Evolutionary conservation across 1,140 invertebrate genomes (phyloP).

Genomic region (Drosophila teissieri): DNA sequence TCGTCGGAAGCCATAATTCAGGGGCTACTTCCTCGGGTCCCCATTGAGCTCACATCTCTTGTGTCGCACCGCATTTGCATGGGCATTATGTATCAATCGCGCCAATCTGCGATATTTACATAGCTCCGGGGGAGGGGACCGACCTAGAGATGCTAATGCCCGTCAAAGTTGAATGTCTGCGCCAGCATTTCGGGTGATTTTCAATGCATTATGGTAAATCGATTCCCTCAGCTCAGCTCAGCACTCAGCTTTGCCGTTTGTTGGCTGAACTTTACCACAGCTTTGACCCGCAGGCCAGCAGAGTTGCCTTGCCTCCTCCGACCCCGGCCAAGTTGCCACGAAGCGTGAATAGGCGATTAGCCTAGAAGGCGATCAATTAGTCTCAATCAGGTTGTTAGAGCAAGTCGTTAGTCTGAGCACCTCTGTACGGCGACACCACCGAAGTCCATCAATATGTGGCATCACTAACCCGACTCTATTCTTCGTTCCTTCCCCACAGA

Average conservation of each 20-base stretch:
- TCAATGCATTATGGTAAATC: conserved; percentile 40
- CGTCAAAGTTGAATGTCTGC: conserved; percentile 80
- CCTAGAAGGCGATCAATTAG: conserved; percentile 73
- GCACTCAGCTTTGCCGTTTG: conserved; percentile 26
- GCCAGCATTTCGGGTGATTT: conserved; percentile 62
- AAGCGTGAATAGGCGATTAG: conserved; percentile 68
- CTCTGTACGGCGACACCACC: conserved; percentile 11
- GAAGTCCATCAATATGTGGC: conserved; percentile 2
- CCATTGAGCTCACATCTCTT: conserved; percentile 10
- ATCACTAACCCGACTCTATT: not conserved
- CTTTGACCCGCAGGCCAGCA: conserved; percentile 42
- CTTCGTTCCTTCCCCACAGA: conserved; percentile 49
- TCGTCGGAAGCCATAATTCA: conserved; percentile 53
- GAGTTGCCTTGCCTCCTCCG: conserved; percentile 14
- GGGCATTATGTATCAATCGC: conserved; percentile 59
- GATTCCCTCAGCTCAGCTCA: too few species aligned
- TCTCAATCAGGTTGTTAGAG: conserved; percentile 52
- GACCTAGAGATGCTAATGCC: conserved; percentile 72
- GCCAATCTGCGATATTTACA: conserved; percentile 35
- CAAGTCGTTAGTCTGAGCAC: conserved; percentile 27
- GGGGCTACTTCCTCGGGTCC: conserved; percentile 39
- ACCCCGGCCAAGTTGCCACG: conserved; percentile 47
- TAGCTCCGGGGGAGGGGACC: conserved; percentile 15
- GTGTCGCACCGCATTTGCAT: conserved; percentile 23
- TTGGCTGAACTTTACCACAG: conserved; percentile 66